Base-by-base conservation (phyloP, 2,797 vertebrate species). In the Typhlichthys eigenmanni region DNA sequence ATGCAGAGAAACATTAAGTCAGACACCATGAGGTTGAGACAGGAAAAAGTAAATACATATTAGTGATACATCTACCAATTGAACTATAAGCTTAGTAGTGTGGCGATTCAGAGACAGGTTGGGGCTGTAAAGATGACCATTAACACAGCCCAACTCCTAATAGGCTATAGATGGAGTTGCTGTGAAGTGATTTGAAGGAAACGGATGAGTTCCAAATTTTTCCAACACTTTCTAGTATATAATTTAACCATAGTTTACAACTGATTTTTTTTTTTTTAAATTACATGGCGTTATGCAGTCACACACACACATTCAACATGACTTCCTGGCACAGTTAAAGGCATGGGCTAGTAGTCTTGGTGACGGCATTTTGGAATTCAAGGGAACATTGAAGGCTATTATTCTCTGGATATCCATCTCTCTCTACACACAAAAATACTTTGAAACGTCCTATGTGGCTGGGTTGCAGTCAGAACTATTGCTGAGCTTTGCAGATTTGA, bases 261-360 rank as follows among this genome's bases (percentile, higher is more conserved):
- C 12, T 29, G 10, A 65, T 13, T 66, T 43, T 10, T 64, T 52
- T 56, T 17, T 17, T 1, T 17, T 17, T 17, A 66, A 69, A 73
- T 13, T 29, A 34, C n/a, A 62, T 53, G 52, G 58, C 43, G 66
- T 54, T 56, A 65, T 48, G 51, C 13, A 46, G 58, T 57, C 60
- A 48, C 50, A 29, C 11, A 29, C 60, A 78, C 78, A 86, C 82
- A 86, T 86, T 88, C 82, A 79, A 74, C 74, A 81, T 67, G 77
- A 74, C 73, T 81, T 82, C 74, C 85, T 87, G 88, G 86, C 86
- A 90, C 85, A 78, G 83, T 77, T 80, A 75, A 83, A 85, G 84
- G 87, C 81, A 69, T 72, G 78, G 85, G 79, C 72, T 83, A 86
- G 87, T 90, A 78, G 85, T 92, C 85, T 85, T 71, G 76, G 78